phyloP scores from a whole-genome alignment of 2,113 vertebrate genomes.

The Malurus elegans region DNA sequence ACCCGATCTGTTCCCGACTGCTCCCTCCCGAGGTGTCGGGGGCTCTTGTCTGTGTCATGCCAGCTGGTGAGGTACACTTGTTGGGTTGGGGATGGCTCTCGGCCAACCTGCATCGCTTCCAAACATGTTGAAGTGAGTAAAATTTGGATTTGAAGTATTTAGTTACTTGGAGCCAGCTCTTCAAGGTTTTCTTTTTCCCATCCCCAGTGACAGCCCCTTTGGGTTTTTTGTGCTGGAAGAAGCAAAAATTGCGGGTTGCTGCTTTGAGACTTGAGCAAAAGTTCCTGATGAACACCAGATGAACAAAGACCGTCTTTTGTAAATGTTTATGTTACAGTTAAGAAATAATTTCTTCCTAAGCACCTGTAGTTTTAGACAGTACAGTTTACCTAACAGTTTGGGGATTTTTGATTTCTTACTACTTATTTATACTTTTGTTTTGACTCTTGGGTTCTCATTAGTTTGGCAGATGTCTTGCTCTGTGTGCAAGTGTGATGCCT shows the following conservation, averaged over 20 bases:
- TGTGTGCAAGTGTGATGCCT: neutral
- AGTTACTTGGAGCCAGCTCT: conserved; percentile 34
- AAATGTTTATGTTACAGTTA: conserved; percentile 30
- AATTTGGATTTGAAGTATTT: conserved; percentile 45
- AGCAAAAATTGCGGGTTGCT: neutral
- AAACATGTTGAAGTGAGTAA: conserved; percentile 51
- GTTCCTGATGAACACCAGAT: conserved; percentile 36
- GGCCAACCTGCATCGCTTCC: conserved; percentile 34
- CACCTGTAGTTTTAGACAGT: neutral
- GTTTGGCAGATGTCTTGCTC: conserved; percentile 6
- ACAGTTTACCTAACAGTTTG: neutral
- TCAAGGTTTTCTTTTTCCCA: conserved; percentile 13
- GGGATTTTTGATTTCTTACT: neutral
- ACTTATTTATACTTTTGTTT: neutral
- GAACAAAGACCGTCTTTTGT: neutral
- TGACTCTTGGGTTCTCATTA: conserved; percentile 12
- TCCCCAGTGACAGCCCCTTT: neutral
- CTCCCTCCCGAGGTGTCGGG: conserved; percentile 33
- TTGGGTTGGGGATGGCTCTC: conserved; percentile 20
- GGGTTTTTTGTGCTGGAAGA: neutral
- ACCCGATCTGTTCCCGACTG: neutral
- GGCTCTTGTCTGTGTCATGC: conserved; percentile 43
- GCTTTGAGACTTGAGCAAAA: conserved; percentile 10
- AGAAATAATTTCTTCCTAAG: conserved; percentile 36
- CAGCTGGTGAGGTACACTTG: conserved; percentile 48